Evolutionary conservation across 1,140 invertebrate species (phyloP).

Genomic region (Choristoneura fumiferana): DNA sequence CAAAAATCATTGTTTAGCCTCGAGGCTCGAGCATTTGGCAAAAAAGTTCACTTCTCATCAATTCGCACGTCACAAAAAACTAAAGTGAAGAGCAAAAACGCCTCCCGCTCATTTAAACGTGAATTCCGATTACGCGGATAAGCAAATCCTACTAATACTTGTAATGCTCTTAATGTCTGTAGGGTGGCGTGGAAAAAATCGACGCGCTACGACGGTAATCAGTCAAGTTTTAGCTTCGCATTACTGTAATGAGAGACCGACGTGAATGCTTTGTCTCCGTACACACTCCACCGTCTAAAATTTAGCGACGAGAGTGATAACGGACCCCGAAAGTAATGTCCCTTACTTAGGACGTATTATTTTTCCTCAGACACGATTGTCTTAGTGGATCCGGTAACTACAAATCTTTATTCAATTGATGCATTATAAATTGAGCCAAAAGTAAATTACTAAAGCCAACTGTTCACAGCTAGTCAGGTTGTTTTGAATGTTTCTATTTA

Average conservation of each 20-base stretch:
- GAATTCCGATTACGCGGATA: conserved; percentile 45
- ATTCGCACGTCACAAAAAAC: conserved; percentile 11
- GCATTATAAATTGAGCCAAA: too few relatives aligned
- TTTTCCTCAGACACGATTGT: too few relatives aligned
- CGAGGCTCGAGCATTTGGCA: background rate
- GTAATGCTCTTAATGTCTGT: conserved; percentile 37
- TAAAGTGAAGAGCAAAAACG: conserved; percentile 13
- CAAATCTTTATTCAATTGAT: too few relatives aligned
- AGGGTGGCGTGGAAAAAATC: conserved; percentile 50
- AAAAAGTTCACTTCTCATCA: conserved; percentile 9
- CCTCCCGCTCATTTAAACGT: conserved; percentile 24
- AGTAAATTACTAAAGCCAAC: too few relatives aligned
- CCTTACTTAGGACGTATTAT: conserved; percentile 2
- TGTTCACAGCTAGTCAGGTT: too few relatives aligned
- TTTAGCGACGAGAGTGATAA: conserved; percentile 32
- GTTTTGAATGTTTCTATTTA: too few relatives aligned
- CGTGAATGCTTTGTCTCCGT: conserved; percentile 49
- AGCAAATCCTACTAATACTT: conserved; percentile 47
- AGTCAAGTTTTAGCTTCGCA: conserved; percentile 67
- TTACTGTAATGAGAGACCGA: conserved; percentile 55
- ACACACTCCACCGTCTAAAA: conserved; percentile 35
- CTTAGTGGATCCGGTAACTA: too few relatives aligned
- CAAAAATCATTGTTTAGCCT: conserved; percentile 6
- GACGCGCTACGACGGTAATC: conserved; percentile 54
- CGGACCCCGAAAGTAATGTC: conserved; percentile 24